A percentile compares a stretch with the other conserved stretches of the same genome.
Conservation (phyloP, 2,888 invertebrate species). For the Colostygia pectinataria region DNA sequence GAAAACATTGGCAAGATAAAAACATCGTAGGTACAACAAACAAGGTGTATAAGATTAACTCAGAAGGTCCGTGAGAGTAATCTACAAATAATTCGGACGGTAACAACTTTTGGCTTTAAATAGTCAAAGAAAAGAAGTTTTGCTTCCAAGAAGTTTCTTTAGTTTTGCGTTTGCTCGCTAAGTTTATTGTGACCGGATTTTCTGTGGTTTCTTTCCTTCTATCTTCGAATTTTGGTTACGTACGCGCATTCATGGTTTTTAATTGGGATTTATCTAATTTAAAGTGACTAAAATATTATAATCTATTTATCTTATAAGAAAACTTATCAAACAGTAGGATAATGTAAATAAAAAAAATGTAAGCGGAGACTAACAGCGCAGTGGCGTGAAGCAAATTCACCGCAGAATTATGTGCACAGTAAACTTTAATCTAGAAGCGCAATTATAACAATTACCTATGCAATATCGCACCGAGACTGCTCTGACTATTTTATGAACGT, state of each 20-base stretch:
- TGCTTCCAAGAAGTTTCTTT: neutral
- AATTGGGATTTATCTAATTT: too few species aligned
- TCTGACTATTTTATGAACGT: neutral
- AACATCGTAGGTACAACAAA: slow-evolving; percentile 60
- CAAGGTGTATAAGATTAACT: slow-evolving; percentile 59
- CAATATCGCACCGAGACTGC: too few species aligned
- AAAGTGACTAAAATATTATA: too few species aligned
- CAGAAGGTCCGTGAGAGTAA: slow-evolving; percentile 27
- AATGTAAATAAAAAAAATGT: slow-evolving; percentile 23
- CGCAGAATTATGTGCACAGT: slow-evolving; percentile 22
- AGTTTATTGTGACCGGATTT: neutral
- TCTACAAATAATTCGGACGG: slow-evolving; percentile 18
- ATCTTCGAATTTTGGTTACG: too few species aligned
- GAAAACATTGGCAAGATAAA: slow-evolving; percentile 57
- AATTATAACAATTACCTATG: too few species aligned
- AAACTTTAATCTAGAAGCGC: slow-evolving; percentile 4
- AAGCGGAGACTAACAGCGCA: slow-evolving; percentile 20
- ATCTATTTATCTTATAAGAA: too few species aligned
- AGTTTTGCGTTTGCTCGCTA: slow-evolving; percentile 6
- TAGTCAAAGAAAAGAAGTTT: slow-evolving; percentile 17
- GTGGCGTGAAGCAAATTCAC: slow-evolving; percentile 36
- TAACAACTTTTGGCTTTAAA: slow-evolving; percentile 21
- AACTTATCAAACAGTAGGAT: too few species aligned
- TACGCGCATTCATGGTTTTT: too few species aligned
- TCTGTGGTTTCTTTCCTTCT: too few species aligned